Percentiles rank a stretch among this genome's conserved stretches.
phyloP scores from a whole-genome alignment of 2,797 vertebrate genomes.

The Poecilia gillii region DNA sequence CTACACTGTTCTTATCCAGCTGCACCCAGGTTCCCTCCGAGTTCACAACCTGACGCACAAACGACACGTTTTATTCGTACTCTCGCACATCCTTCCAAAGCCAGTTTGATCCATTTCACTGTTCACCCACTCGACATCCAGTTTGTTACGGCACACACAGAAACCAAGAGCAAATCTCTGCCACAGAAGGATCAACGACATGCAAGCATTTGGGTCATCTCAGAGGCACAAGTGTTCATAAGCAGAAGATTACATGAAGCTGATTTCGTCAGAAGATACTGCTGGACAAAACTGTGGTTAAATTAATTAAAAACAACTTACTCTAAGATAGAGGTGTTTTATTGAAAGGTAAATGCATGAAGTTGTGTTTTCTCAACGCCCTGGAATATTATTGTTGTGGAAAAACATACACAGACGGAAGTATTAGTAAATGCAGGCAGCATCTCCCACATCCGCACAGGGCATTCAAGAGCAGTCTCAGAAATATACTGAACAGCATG shows the following conservation, averaged over 20 bases:
- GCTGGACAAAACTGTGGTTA: slow-evolving; percentile 53
- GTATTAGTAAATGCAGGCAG: slow-evolving; percentile 72
- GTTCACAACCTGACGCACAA: slow-evolving; percentile 94
- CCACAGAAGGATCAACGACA: slow-evolving; percentile 49
- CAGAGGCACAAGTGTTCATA: slow-evolving; percentile 49
- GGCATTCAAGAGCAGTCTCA: slow-evolving; percentile 64
- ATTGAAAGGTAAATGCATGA: slow-evolving; percentile 71
- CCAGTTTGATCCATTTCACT: slow-evolving; percentile 18
- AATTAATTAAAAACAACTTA: slow-evolving; percentile 49
- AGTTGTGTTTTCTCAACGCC: slow-evolving; percentile 59
- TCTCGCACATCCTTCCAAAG: slow-evolving; percentile 29
- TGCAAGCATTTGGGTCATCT: slow-evolving; percentile 56
- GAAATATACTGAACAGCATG: slow-evolving; percentile 92
- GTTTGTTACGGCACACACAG: slow-evolving; percentile 29
- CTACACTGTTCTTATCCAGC: slow-evolving; percentile 99
- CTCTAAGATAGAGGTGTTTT: slow-evolving; percentile 55
- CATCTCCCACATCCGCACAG: slow-evolving; percentile 59
- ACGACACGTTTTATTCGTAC: slow-evolving; percentile 72
- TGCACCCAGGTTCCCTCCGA: slow-evolving; percentile 98
- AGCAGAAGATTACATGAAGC: slow-evolving; percentile 52
- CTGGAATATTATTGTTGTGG: slow-evolving; percentile 61
- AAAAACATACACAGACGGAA: slow-evolving; percentile 63
- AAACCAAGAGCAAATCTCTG: slow-evolving; percentile 35
- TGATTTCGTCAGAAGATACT: slow-evolving; percentile 54
- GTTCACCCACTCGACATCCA: slow-evolving; percentile 17